Conservation (phyloP, 2,888 invertebrate species). For the Drosophila anomalata region DNA sequence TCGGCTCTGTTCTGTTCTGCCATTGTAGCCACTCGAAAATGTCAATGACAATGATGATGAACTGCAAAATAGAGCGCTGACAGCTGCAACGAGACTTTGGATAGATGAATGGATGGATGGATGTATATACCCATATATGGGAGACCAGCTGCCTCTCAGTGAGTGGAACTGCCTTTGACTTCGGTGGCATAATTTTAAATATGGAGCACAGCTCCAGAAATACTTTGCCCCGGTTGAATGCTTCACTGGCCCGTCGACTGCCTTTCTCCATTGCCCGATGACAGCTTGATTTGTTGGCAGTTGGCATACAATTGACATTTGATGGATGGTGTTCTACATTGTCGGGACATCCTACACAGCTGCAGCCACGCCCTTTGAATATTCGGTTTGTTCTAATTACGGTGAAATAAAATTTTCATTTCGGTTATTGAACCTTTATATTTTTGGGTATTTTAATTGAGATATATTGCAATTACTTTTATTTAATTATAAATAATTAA, state of each 20-base stretch:
- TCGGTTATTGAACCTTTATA: not conserved
- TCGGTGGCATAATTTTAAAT: slow-evolving; percentile 74
- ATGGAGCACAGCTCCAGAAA: slow-evolving; percentile 70
- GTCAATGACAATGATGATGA: slow-evolving; percentile 79
- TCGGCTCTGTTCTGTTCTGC: slow-evolving; percentile 49
- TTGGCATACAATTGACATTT: slow-evolving; percentile 77
- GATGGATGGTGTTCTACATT: slow-evolving; percentile 78
- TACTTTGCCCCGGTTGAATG: slow-evolving; percentile 73
- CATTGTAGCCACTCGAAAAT: slow-evolving; percentile 76
- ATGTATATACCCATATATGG: slow-evolving; percentile 38
- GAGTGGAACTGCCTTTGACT: slow-evolving; percentile 21
- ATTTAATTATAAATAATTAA: too few species aligned
- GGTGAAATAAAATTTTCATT: slow-evolving; percentile 30
- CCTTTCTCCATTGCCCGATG: slow-evolving; percentile 52
- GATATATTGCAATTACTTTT: too few species aligned
- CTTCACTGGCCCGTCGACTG: slow-evolving; percentile 54
- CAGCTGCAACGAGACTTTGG: slow-evolving; percentile 76
- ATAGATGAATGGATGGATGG: slow-evolving; percentile 51
- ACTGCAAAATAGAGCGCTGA: slow-evolving; percentile 78
- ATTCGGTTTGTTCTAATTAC: slow-evolving; percentile 56
- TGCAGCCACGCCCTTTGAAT: slow-evolving; percentile 14
- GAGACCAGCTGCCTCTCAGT: slow-evolving; percentile 39
- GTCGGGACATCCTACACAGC: slow-evolving; percentile 65
- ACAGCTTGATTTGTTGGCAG: slow-evolving; percentile 80
- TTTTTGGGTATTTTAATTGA: not conserved